These are phyloP conservation scores for Latrodectus hesperus DNA, from an alignment of 2,888 invertebrate genomes.

Conservation along the genomic window DNA sequence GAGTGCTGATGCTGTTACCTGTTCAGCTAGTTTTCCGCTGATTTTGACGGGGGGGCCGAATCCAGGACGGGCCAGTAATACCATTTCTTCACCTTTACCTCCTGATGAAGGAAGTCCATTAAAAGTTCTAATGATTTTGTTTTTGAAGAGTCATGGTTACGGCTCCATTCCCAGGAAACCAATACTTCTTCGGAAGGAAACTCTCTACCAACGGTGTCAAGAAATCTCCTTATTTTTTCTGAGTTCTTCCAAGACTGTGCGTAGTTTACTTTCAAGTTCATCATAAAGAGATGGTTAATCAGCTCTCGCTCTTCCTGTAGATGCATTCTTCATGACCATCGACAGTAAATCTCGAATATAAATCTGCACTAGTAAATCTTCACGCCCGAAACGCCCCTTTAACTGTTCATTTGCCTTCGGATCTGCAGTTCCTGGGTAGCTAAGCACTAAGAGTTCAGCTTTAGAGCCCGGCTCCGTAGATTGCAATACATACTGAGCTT, in stretches of 20 bases:
- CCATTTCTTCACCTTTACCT: not conserved
- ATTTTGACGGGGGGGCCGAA: not conserved
- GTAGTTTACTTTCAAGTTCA: not conserved
- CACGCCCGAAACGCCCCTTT: not conserved
- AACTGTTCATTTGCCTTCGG: not conserved
- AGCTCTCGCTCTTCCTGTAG: not conserved
- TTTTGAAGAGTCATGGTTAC: not conserved
- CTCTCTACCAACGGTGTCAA: not conserved
- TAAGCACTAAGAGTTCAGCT: not conserved
- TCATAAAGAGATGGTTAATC: slow-evolving; percentile 1
- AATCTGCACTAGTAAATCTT: not conserved
- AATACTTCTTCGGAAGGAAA: not conserved
- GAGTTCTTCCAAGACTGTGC: not conserved
- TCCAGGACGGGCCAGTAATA: not conserved
- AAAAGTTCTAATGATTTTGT: not conserved
- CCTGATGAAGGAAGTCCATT: not conserved
- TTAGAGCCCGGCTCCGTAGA: not conserved
- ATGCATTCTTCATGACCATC: not conserved
- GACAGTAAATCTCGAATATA: not conserved
- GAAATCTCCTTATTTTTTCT: not conserved
- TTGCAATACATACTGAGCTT: not conserved
- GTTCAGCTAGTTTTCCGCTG: not conserved
- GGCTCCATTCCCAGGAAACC: not conserved
- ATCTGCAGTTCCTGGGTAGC: not conserved
- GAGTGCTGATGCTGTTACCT: not conserved